phyloP scores from a whole-genome alignment of 2,113 vertebrate genomes.

The Trogon surrucura region DNA sequence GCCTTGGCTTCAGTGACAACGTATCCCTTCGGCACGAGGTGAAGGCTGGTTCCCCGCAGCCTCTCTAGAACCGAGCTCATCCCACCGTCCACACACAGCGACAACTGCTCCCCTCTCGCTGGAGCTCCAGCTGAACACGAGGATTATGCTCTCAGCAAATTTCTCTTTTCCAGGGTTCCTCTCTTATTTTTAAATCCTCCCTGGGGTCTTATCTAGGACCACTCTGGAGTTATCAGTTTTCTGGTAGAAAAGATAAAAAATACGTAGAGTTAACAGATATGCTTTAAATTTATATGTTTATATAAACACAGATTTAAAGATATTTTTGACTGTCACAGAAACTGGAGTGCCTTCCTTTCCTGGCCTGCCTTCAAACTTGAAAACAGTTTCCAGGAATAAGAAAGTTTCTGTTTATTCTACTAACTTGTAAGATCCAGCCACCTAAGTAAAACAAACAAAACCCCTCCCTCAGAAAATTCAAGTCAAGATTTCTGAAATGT shows the following conservation, averaged over 20 bases:
- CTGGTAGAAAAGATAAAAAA: not conserved
- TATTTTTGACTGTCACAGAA: not conserved
- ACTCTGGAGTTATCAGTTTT: not conserved
- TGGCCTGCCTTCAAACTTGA: not conserved
- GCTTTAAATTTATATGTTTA: too few relatives aligned
- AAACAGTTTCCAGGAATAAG: not conserved
- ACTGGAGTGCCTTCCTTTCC: not conserved
- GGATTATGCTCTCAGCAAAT: not conserved
- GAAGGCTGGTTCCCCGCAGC: not conserved
- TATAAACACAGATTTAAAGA: not conserved
- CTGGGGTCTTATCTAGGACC: not conserved
- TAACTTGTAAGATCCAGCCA: not conserved
- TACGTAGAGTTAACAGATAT: not conserved
- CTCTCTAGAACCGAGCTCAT: not conserved
- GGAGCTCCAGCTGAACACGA: not conserved
- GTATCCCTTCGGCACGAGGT: not conserved
- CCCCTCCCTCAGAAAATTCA: not conserved
- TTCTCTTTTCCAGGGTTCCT: not conserved
- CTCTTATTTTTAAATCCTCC: not conserved
- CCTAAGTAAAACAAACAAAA: not conserved
- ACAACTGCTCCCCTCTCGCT: not conserved
- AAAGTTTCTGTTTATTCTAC: not conserved
- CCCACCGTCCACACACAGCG: accelerated
- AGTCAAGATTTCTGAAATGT: not conserved
- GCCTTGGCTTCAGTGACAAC: not conserved